phyloP scores from a whole-genome alignment of 2,113 vertebrate species.

The Dendropsophus ebraccatus region DNA sequence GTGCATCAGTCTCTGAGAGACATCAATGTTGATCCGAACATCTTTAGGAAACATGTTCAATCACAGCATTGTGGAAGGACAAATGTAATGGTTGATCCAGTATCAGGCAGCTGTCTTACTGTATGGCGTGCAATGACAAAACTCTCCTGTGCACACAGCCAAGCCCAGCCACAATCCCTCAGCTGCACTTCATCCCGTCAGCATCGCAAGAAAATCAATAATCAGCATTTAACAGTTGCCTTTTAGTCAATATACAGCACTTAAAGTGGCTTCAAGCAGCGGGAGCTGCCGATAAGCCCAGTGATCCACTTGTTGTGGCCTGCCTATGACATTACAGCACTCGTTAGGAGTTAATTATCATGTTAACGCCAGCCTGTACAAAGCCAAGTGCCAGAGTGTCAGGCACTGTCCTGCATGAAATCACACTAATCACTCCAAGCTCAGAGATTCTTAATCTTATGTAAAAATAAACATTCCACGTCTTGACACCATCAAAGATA shows the following conservation, averaged over 20 bases:
- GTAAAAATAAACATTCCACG: conserved; percentile 43
- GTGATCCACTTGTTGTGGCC: conserved; percentile 46
- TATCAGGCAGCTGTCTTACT: conserved; percentile 7
- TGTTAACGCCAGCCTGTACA: conserved; percentile 36
- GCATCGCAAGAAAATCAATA: conserved; percentile 52
- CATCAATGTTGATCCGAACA: not conserved
- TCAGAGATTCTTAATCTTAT: conserved; percentile 25
- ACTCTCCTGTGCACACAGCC: conserved; percentile 1
- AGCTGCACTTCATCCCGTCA: conserved; percentile 49
- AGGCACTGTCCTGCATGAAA: not conserved
- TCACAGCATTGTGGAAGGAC: not conserved
- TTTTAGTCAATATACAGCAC: conserved; percentile 47
- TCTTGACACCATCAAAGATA: conserved; percentile 37
- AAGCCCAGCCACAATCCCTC: conserved; percentile 30
- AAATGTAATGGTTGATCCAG: not conserved
- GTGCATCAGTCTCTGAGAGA: not conserved
- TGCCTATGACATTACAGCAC: conserved; percentile 20
- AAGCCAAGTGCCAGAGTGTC: not conserved
- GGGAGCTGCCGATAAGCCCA: conserved; percentile 51
- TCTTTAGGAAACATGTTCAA: not conserved
- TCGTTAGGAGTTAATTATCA: conserved; percentile 55
- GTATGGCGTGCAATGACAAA: conserved; percentile 27
- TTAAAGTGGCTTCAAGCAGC: conserved; percentile 24
- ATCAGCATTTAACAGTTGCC: conserved; percentile 41
- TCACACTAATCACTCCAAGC: not conserved